A percentile compares a stretch with the other conserved stretches of the same genome.
These are phyloP conservation scores for Asbolus verrucosus DNA, from an alignment of 1,140 invertebrate genomes.

Conservation along the genomic window DNA sequence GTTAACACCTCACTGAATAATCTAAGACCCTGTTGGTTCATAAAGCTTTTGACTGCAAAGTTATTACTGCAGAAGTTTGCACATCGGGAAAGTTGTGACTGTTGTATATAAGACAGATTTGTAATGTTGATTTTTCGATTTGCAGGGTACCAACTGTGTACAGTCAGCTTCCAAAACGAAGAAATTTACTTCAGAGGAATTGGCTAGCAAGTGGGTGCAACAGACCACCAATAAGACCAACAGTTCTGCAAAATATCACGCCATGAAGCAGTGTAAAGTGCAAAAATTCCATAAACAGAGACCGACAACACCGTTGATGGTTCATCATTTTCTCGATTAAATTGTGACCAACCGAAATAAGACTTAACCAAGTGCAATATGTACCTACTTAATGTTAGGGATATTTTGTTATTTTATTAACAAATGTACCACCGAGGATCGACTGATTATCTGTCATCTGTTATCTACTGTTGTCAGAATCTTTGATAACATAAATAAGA, in stretches of 20 bases:
- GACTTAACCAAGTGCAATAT: no score
- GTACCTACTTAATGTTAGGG: no score
- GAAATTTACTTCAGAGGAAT: conserved; percentile 20
- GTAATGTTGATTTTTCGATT: conserved; percentile 26
- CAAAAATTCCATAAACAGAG: conserved; percentile 50
- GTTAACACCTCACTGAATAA: background rate
- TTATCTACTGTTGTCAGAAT: no score
- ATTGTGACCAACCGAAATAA: no score
- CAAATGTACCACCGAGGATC: no score
- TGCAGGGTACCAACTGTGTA: conserved; percentile 40
- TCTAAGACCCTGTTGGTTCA: background rate
- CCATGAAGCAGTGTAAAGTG: conserved; percentile 47
- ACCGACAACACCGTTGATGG: conserved; percentile 53
- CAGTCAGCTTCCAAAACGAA: conserved; percentile 38
- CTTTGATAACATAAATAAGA: no score
- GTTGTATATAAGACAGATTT: no score
- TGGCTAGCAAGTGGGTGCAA: conserved; percentile 41
- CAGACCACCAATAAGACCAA: conserved; percentile 49
- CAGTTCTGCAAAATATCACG: conserved; percentile 28
- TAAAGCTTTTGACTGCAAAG: background rate
- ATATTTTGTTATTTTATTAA: no score
- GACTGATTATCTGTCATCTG: no score
- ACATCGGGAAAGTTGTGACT: no score
- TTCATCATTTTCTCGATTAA: conserved; percentile 55
- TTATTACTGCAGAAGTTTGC: no score